These are phyloP conservation scores for Linnaemya tessellans DNA, from an alignment of 2,888 invertebrate species.

Conservation along the genomic window DNA sequence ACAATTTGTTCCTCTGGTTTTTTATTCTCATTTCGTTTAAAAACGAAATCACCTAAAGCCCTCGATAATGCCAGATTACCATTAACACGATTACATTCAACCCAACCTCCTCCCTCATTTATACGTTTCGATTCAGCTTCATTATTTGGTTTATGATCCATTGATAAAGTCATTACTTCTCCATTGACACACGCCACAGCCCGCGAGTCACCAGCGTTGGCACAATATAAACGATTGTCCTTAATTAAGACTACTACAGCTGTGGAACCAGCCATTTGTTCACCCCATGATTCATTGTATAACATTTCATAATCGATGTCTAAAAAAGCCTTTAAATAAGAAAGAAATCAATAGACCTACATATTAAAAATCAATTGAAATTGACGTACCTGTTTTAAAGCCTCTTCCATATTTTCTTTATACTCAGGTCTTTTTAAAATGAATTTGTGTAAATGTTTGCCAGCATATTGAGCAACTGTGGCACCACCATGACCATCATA, in stretches of 20 bases:
- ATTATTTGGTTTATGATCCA: slow-evolving; percentile 98
- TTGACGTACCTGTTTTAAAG: slow-evolving; percentile 89
- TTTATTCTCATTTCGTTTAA: slow-evolving; percentile 94
- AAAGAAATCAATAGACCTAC: not conserved
- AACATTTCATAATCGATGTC: slow-evolving; percentile 97
- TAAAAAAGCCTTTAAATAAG: slow-evolving; percentile 88
- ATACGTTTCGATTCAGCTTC: slow-evolving; percentile 94
- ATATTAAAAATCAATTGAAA: not conserved
- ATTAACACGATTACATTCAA: slow-evolving; percentile 98
- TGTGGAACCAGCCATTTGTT: slow-evolving; percentile 97
- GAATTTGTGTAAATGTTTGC: slow-evolving; percentile 96
- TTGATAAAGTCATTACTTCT: slow-evolving; percentile 87
- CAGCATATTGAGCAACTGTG: slow-evolving; percentile 96
- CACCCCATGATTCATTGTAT: slow-evolving; percentile 92
- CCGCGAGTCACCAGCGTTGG: slow-evolving; percentile 98
- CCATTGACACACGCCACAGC: slow-evolving; percentile 95
- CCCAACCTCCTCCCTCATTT: slow-evolving; percentile 97
- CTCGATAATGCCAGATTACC: slow-evolving; percentile 98
- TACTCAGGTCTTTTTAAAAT: slow-evolving; percentile 93
- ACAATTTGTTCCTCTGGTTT: slow-evolving; percentile 97
- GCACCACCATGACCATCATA: slow-evolving; percentile 91
- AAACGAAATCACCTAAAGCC: slow-evolving; percentile 98
- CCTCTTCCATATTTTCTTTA: slow-evolving; percentile 90
- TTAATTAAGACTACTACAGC: slow-evolving; percentile 94
- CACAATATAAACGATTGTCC: slow-evolving; percentile 94